Evolutionary conservation across 53 echinoderm and acorn worm genomes (phyloP).

Genomic region (Zoroaster sp.): DNA sequence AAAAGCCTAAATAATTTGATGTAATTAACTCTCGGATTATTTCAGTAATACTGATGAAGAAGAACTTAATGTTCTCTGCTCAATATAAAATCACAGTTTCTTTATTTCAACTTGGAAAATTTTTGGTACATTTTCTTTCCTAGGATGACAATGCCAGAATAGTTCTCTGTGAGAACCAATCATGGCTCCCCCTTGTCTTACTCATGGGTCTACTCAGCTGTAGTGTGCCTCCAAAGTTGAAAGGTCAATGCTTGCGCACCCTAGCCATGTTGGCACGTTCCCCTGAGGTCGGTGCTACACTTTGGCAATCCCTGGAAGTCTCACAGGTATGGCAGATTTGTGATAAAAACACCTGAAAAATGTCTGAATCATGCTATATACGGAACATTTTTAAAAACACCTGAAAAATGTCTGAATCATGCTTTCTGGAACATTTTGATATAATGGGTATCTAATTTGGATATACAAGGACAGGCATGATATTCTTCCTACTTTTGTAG

Average conservation of each 20-base stretch:
- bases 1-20: too few species aligned
- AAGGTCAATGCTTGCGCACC: conserved; percentile 86
- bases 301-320: conserved; percentile 94
- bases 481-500: too few species aligned
- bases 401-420: too few species aligned
- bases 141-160: conserved; percentile 89
- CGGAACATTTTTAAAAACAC: too few species aligned
- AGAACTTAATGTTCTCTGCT: too few species aligned
- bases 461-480: too few species aligned
- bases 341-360: too few species aligned
- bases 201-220: conserved; percentile 88
- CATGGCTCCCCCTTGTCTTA: conserved; percentile 86
- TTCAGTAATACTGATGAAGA: too few species aligned
- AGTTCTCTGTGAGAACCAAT: conserved; percentile 88
- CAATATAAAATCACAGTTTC: not conserved
- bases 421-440: too few species aligned
- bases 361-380: too few species aligned
- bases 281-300: conserved; percentile 78
- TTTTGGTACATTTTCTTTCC: not conserved
- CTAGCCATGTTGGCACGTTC: conserved; percentile 86
- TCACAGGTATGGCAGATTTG: conserved; percentile 77
- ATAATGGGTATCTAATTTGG: too few species aligned
- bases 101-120: not conserved
- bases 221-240: conserved; percentile 85
- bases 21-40: too few species aligned